Evolutionary conservation across 2,888 invertebrate genomes (phyloP).

Genomic region (Aspidapion aeneum): DNA sequence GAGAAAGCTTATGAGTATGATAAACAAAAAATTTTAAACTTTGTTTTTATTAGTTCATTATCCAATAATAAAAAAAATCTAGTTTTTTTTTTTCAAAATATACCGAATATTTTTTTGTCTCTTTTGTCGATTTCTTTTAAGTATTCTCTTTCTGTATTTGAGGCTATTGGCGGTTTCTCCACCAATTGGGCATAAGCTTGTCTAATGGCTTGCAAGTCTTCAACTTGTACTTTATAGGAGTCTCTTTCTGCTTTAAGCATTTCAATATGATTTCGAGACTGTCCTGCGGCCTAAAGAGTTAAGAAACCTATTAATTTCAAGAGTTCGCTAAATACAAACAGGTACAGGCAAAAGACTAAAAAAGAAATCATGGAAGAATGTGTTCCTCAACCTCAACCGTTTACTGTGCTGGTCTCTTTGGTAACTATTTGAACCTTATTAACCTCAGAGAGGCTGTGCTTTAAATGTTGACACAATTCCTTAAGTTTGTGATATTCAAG

Average conservation of each 20-base stretch:
- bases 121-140: slow-evolving; percentile 22
- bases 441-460: not conserved
- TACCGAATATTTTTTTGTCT: slow-evolving; percentile 23
- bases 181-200: slow-evolving; percentile 33
- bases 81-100: not conserved
- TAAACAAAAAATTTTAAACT: too few species aligned
- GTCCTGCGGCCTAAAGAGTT: too few species aligned
- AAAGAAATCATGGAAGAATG: too few species aligned
- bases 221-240: slow-evolving; percentile 33
- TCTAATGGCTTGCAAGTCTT: slow-evolving; percentile 33
- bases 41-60: too few species aligned
- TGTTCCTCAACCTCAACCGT: too few species aligned
- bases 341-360: too few species aligned
- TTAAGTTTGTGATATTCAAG: not conserved
- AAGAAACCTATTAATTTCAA: too few species aligned
- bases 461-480: not conserved
- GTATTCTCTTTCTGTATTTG: slow-evolving; percentile 18
- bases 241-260: slow-evolving; percentile 24
- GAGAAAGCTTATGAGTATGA: too few species aligned
- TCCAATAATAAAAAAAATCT: not conserved
- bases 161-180: slow-evolving; percentile 24
- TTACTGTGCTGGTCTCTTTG: too few species aligned
- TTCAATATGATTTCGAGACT: slow-evolving; percentile 15
- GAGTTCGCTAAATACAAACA: too few species aligned
- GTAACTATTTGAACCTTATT: too few species aligned